Conservation (phyloP, 2,113 vertebrate species). For the Saguinus midas region DNA sequence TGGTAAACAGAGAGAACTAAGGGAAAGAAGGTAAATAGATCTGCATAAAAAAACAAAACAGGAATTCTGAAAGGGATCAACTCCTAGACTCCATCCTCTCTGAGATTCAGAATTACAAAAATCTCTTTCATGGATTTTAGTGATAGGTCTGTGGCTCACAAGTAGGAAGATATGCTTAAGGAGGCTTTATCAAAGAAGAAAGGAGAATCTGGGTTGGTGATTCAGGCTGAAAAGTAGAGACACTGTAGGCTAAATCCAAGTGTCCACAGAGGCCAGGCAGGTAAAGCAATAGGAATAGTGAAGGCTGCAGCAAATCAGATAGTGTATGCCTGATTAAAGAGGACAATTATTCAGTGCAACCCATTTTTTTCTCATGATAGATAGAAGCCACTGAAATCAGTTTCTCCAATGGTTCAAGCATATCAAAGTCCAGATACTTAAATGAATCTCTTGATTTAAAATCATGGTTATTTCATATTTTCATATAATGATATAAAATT, state of each 20-base stretch:
- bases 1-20: conserved; percentile 20
- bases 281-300: neutral
- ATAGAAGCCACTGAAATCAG: neutral
- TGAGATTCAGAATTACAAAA: conserved; percentile 31
- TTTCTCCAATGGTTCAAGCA: neutral
- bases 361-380: neutral
- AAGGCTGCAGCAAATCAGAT: neutral
- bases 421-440: neutral
- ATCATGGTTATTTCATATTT: neutral
- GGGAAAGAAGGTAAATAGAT: neutral
- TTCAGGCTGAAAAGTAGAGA: neutral
- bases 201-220: conserved; percentile 2
- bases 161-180: neutral
- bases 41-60: neutral
- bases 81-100: neutral
- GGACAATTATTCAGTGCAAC: neutral
- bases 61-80: neutral
- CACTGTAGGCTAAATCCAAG: neutral
- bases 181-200: neutral
- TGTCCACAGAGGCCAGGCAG: neutral
- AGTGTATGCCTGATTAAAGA: neutral
- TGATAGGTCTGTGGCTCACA: neutral
- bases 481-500: neutral
- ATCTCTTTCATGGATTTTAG: neutral
- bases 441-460: neutral